phyloP scores from a whole-genome alignment of 2,113 vertebrate genomes.

The Mesembrinibis cayennensis region DNA sequence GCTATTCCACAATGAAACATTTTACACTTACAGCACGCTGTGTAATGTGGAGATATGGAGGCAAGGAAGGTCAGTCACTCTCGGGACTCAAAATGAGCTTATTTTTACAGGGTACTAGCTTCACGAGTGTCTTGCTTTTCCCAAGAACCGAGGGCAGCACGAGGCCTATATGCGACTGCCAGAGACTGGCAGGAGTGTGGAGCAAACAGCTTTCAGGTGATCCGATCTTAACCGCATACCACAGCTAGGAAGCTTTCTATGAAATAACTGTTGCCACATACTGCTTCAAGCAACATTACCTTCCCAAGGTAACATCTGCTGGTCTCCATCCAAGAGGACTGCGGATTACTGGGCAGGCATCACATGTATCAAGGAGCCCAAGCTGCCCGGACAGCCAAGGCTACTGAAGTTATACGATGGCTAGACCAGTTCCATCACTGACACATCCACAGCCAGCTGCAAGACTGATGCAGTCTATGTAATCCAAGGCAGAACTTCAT shows the following conservation, averaged over 20 bases:
- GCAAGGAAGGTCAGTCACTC: background rate
- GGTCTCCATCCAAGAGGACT: background rate
- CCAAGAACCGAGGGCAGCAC: background rate
- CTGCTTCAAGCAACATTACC: background rate
- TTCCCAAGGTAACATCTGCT: background rate
- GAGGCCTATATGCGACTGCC: background rate
- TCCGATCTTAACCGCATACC: background rate
- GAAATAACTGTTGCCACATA: background rate
- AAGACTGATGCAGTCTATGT: background rate
- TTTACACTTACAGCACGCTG: background rate
- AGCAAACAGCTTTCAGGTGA: background rate
- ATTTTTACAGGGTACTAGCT: background rate
- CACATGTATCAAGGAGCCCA: rapidly evolving
- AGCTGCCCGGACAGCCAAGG: background rate
- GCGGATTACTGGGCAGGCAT: background rate
- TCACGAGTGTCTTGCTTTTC: background rate
- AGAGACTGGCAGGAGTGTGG: background rate
- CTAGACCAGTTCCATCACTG: background rate
- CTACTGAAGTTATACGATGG: rapidly evolving
- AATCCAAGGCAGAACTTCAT: background rate
- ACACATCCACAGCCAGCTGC: background rate
- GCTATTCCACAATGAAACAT: background rate
- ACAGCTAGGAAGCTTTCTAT: background rate
- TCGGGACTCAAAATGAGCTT: background rate
- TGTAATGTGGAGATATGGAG: background rate